Evolutionary conservation across 2,888 invertebrate species (phyloP), one percentile per base, ranked within the genome.

Genomic region (Dorcus hopei): DNA sequence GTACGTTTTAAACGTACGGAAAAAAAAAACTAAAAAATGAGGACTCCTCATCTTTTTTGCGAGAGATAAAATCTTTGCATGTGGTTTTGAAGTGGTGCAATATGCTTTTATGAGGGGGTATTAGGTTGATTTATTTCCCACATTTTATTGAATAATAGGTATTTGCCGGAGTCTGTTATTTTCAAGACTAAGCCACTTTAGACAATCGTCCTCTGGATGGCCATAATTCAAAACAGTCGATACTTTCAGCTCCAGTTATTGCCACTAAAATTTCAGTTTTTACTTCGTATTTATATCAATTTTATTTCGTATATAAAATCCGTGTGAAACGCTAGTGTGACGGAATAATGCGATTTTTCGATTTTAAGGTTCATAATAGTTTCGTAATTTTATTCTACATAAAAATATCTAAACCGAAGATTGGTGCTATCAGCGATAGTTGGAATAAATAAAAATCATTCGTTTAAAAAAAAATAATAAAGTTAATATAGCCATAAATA

Each of bases 71-170:
- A 72, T 70, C 67, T 66, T 67, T 71, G 70, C 69, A 70, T 72
- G 69, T 69, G 71, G 67, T 68, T 68, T 65, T 66, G 65, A 70
- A 72, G 68, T 68, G 67, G 63, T 62, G 69, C 69, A 71, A 69
- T 72, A 68, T 70, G 68, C 68, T 66, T 70, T 71, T 71, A 71
- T 70, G 70, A 64, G 65, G 52, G 68, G 62, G 66, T 70, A 71
- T 72, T 72, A 71, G 59, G 57, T 58, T 72, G 72, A 72, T 72
- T 72, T 72, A 72, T 70, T 59, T 67, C 56, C 62, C 65, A 59
- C 70, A 69, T 72, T 72, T 67, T 68, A 72, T 72, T 71, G 71
- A 72, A 66, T 71, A 71, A 72, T 70, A 69, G 67, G 60, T 66
- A 62, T 70, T 70, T 69, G 68, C 58, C 59, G 57, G 63, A 59